Conservation (phyloP, 2,797 vertebrate species). For the Xyrichtys novacula region DNA sequence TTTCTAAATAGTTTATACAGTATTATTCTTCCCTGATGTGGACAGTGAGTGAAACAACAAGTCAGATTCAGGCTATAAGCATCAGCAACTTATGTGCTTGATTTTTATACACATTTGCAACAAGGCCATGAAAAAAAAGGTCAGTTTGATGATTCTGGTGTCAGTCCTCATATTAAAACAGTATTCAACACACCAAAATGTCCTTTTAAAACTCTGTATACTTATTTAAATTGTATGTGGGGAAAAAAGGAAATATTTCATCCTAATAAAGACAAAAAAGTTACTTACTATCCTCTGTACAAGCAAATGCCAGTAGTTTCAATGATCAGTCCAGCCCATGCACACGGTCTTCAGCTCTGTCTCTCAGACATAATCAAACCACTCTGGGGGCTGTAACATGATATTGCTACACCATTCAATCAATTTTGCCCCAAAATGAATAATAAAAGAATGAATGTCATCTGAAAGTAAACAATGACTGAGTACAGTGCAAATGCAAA, state of each 20-base stretch:
- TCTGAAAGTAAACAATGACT: conserved; percentile 57
- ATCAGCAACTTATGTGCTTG: neutral
- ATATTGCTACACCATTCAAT: conserved; percentile 69
- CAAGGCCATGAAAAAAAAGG: conserved; percentile 10
- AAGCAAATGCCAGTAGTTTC: conserved; percentile 41
- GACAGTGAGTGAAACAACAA: conserved; percentile 19
- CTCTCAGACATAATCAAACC: conserved; percentile 28
- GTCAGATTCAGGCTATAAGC: conserved; percentile 4
- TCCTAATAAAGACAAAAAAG: conserved; percentile 26
- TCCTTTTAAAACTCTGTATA: conserved; percentile 15
- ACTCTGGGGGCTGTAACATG: conserved; percentile 30
- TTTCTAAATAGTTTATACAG: neutral
- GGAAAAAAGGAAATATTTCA: conserved; percentile 21
- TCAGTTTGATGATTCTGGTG: conserved; percentile 60
- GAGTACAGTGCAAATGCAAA: conserved; percentile 62
- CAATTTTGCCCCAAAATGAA: conserved; percentile 61
- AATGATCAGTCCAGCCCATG: conserved; percentile 47
- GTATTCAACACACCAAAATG: conserved; percentile 7
- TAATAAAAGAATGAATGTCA: conserved; percentile 41
- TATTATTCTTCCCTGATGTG: conserved; percentile 2
- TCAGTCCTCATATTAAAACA: conserved; percentile 45
- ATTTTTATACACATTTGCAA: conserved; percentile 23
- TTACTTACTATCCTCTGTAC: conserved; percentile 22
- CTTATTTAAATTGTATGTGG: conserved; percentile 2
- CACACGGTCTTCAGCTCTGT: conserved; percentile 23